A percentile compares a stretch with the other conserved stretches of the same genome.
Conservation (phyloP, 2,113 vertebrate genomes). For the Oriolus oriolus region DNA sequence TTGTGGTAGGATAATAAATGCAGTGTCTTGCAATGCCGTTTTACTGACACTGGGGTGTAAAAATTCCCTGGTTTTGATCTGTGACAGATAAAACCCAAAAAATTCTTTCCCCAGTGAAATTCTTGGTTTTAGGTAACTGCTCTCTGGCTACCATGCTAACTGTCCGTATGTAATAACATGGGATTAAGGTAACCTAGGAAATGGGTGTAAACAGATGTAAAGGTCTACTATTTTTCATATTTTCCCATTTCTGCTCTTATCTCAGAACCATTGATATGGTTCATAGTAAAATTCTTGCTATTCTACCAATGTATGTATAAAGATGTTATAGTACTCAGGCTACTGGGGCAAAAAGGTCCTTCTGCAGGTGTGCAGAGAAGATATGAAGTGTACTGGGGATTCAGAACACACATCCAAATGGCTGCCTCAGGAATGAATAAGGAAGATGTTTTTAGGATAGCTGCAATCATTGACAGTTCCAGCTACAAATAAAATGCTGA, state of each 20-base stretch:
- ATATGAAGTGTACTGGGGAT: not conserved
- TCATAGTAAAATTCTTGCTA: not conserved
- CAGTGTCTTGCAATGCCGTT: not conserved
- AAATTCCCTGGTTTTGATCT: not conserved
- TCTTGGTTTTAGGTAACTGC: not conserved
- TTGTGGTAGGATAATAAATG: not conserved
- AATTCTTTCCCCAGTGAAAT: not conserved
- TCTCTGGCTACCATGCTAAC: not conserved
- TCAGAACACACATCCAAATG: not conserved
- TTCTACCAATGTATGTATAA: not conserved
- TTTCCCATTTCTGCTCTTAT: not conserved
- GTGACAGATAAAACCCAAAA: not conserved
- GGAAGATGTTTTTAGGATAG: not conserved
- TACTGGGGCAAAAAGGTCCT: not conserved
- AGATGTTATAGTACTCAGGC: not conserved
- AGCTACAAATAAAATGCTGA: not conserved
- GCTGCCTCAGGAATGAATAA: not conserved
- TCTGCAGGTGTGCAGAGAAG: not conserved
- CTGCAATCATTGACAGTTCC: not conserved
- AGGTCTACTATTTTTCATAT: not conserved
- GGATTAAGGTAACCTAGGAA: constrained; percentile 12
- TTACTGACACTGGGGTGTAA: not conserved
- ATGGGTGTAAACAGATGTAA: not conserved
- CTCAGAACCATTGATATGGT: not conserved
- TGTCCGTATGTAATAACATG: not conserved